A percentile compares a stretch with the other conserved stretches of the same genome.
Evolutionary conservation across 1,140 invertebrate species (phyloP).

Genomic region (Scaptomyza montana): DNA sequence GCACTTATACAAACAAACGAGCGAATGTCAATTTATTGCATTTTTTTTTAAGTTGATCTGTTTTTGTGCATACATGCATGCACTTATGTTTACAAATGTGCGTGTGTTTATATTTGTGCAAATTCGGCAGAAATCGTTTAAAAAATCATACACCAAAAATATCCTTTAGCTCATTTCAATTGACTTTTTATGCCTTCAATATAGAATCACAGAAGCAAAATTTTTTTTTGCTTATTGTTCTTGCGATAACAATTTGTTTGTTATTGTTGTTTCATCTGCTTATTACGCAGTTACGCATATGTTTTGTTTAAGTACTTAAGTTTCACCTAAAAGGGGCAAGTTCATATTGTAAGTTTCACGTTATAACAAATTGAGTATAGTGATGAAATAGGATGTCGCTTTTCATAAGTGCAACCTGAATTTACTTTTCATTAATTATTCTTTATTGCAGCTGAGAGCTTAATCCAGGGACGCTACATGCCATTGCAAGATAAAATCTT

Average conservation of each 20-base stretch:
- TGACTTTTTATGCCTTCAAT: background rate
- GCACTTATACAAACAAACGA: conserved; percentile 38
- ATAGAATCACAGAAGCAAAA: background rate
- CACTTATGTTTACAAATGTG: conserved; percentile 32
- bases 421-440: background rate
- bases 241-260: conserved; percentile 21
- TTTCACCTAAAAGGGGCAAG: too few relatives aligned
- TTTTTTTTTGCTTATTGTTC: conserved; percentile 24
- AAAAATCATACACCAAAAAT: conserved; percentile 29
- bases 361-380: background rate
- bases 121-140: conserved; percentile 14
- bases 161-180: conserved; percentile 10
- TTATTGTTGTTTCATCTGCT: conserved; percentile 22
- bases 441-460: conserved; percentile 39
- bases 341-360: too few relatives aligned
- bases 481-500: conserved; percentile 91
- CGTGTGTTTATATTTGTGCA: conserved; percentile 16
- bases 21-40: conserved; percentile 37
- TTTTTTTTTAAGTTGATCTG: conserved; percentile 36
- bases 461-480: conserved; percentile 88
- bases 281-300: conserved; percentile 64
- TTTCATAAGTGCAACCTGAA: background rate
- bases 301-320: background rate
- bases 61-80: conserved; percentile 11
- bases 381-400: background rate